Evolutionary conservation across 2,797 vertebrate species (phyloP).

Genomic region (Rachycentron canadum): DNA sequence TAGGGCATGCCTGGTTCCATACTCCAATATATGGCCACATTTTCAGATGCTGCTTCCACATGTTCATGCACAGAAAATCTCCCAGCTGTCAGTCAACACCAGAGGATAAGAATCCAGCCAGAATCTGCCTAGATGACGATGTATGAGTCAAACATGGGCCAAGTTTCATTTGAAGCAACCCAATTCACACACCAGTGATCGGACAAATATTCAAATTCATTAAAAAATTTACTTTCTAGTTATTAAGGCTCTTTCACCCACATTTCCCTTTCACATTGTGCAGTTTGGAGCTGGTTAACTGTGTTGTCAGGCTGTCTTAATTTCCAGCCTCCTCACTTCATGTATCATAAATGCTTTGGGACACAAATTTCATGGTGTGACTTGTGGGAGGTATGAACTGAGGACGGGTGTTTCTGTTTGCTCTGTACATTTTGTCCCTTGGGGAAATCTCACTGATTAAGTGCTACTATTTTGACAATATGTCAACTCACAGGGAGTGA

Average conservation of each 20-base stretch:
- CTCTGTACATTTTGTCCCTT: slow-evolving; percentile 80
- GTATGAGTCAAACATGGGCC: not conserved
- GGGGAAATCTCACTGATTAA: slow-evolving; percentile 79
- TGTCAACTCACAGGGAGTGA: slow-evolving; percentile 74
- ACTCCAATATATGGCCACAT: not conserved
- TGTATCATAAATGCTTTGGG: slow-evolving; percentile 62
- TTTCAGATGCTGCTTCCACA: not conserved
- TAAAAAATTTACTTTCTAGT: slow-evolving; percentile 3
- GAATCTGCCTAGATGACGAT: not conserved
- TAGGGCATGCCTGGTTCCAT: not conserved
- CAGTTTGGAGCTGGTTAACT: slow-evolving; percentile 25
- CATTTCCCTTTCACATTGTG: slow-evolving; percentile 22
- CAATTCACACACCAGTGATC: not conserved
- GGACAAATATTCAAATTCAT: not conserved
- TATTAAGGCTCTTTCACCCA: not conserved
- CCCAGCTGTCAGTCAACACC: not conserved
- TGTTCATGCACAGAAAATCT: not conserved
- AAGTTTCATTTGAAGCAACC: not conserved
- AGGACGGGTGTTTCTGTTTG: slow-evolving; percentile 75
- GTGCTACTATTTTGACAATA: slow-evolving; percentile 80
- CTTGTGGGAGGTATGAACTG: slow-evolving; percentile 66
- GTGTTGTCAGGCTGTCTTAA: slow-evolving; percentile 47
- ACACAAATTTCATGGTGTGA: slow-evolving; percentile 68
- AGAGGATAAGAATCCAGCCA: not conserved
- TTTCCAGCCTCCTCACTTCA: slow-evolving; percentile 55